Evolutionary conservation across 2,113 vertebrate species (phyloP).

Genomic region (Tupaia tana): DNA sequence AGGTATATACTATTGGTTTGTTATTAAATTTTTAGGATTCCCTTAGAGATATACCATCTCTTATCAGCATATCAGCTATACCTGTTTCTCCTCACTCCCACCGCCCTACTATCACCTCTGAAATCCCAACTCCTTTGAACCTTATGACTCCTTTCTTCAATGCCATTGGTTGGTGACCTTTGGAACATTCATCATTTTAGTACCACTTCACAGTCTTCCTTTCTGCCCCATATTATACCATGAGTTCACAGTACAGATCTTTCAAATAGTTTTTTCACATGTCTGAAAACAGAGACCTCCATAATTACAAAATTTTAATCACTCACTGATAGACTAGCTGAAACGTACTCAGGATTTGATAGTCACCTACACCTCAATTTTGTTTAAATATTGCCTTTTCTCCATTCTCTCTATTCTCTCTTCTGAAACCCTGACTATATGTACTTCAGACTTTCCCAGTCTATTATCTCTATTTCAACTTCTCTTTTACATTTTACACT

Average conservation of each 20-base stretch:
- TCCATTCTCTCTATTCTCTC: background rate
- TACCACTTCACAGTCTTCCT: background rate
- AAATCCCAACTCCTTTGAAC: background rate
- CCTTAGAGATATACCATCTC: background rate
- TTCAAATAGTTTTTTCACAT: background rate
- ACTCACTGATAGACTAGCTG: background rate
- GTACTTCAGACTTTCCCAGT: background rate
- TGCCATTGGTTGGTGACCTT: background rate
- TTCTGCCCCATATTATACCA: background rate
- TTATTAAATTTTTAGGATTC: constrained; percentile 9
- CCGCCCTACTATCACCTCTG: background rate
- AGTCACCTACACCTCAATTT: background rate
- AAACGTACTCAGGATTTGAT: background rate
- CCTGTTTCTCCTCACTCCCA: background rate
- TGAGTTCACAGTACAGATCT: background rate
- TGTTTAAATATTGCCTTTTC: background rate
- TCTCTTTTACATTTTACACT: background rate
- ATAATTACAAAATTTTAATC: background rate
- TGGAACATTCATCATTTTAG: background rate
- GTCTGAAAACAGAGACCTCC: background rate
- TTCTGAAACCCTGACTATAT: constrained; percentile 6
- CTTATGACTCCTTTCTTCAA: background rate
- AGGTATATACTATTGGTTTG: background rate
- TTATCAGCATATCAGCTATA: background rate
- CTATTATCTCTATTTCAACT: background rate